phyloP scores from a whole-genome alignment of 2,888 invertebrate species.

The Ectemnius lituratus region DNA sequence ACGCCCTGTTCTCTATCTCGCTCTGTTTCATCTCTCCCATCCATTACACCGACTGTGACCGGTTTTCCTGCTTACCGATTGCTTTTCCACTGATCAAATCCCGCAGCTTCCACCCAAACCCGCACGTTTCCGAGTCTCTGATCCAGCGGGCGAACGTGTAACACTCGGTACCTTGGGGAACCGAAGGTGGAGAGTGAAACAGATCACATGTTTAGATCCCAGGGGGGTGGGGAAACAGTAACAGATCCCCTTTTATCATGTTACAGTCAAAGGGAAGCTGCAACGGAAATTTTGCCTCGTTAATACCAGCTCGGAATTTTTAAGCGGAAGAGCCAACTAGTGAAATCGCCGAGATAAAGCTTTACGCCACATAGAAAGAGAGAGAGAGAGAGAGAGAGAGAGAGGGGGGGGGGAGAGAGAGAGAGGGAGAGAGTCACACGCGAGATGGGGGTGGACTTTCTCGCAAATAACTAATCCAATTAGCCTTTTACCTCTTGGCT shows the following conservation, averaged over 20 bases:
- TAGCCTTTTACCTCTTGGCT: slow-evolving; percentile 37
- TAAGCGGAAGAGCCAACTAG: too few relatives aligned
- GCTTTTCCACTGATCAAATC: slow-evolving; percentile 50
- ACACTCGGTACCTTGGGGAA: background rate
- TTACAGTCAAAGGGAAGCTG: too few relatives aligned
- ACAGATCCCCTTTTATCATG: background rate
- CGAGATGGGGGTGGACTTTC: too few relatives aligned
- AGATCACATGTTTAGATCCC: background rate
- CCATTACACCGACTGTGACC: slow-evolving; percentile 49
- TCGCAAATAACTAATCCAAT: slow-evolving; percentile 42
- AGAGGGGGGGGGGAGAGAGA: too few relatives aligned
- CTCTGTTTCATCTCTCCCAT: slow-evolving; percentile 13
- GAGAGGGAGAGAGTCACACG: too few relatives aligned
- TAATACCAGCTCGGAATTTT: too few relatives aligned
- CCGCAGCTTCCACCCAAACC: background rate
- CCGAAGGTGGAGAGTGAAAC: background rate
- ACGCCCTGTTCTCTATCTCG: background rate
- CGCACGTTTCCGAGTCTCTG: too few relatives aligned
- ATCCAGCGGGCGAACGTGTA: background rate
- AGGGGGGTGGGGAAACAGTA: too few relatives aligned
- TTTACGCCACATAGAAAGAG: too few relatives aligned
- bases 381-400: too few relatives aligned
- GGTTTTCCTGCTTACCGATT: slow-evolving; percentile 55
- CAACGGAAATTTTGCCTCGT: too few relatives aligned
- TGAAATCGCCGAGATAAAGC: too few relatives aligned